These are phyloP conservation scores for Mimumesa dahlbomi DNA, from an alignment of 2,888 invertebrate genomes.

Conservation along the genomic window DNA sequence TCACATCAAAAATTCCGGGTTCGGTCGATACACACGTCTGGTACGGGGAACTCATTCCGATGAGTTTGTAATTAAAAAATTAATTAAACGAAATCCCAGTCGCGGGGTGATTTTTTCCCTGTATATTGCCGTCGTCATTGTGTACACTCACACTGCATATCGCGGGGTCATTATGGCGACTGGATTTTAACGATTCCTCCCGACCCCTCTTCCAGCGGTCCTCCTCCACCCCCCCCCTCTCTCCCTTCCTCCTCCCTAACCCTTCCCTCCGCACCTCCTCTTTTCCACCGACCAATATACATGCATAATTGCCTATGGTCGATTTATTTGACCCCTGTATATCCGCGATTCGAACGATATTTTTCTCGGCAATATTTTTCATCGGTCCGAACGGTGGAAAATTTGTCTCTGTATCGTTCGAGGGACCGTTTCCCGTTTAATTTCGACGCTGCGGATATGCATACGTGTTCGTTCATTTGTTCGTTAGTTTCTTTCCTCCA, in stretches of 20 bases:
- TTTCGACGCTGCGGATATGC: no score
- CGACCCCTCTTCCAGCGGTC: constrained; percentile 3
- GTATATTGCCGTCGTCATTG: constrained; percentile 56
- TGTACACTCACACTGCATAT: constrained; percentile 57
- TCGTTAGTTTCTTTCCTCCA: no score
- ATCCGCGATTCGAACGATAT: constrained; percentile 24
- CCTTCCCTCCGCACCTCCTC: constrained; percentile 6
- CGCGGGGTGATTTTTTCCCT: constrained; percentile 64
- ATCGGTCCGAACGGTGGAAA: not conserved
- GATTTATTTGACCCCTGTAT: constrained; percentile 51
- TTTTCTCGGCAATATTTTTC: constrained; percentile 41
- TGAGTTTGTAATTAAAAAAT: constrained; percentile 72
- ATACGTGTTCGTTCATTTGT: no score
- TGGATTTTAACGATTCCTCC: constrained; percentile 62
- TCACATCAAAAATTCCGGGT: constrained; percentile 55
- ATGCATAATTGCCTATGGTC: constrained; percentile 64
- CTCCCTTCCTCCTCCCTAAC: not conserved
- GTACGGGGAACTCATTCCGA: constrained; percentile 58
- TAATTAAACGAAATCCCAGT: constrained; percentile 70
- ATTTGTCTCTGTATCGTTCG: no score
- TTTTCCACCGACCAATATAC: constrained; percentile 42
- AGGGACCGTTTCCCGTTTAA: no score
- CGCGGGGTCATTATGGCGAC: constrained; percentile 62
- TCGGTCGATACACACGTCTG: constrained; percentile 49
- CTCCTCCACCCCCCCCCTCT: constrained; percentile 18